phyloP scores from a whole-genome alignment of 2,797 vertebrate genomes.

The Falco berigora region DNA sequence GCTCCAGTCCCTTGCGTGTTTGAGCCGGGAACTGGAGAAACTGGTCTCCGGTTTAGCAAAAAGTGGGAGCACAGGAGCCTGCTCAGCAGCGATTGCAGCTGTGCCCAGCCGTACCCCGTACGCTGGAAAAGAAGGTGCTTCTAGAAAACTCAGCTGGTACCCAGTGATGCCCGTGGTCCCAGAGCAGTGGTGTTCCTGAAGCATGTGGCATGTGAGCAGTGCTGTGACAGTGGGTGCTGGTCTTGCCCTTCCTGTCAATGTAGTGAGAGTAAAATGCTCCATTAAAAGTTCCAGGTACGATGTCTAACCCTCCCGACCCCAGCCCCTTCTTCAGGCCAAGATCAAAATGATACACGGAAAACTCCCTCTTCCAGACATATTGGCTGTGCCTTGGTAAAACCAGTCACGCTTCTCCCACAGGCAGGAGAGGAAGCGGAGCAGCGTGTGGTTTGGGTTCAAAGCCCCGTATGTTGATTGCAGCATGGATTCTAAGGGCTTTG shows the following conservation, averaged over 20 bases:
- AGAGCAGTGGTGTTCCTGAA: not conserved
- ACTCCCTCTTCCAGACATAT: not conserved
- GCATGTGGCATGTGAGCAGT: not conserved
- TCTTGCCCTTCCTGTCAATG: not conserved
- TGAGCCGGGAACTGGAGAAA: not conserved
- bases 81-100: not conserved
- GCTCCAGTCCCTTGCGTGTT: not conserved
- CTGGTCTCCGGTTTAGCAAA: not conserved
- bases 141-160: not conserved
- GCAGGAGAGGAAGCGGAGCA: not conserved
- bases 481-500: not conserved
- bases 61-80: not conserved
- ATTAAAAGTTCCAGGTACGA: not conserved
- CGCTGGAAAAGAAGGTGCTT: not conserved
- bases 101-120: fast-evolving
- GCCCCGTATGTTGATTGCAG: not conserved
- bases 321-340: not conserved
- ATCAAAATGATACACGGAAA: not conserved
- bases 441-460: not conserved
- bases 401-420: not conserved
- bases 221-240: not conserved
- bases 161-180: not conserved
- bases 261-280: not conserved
- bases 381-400: not conserved
- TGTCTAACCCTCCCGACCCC: not conserved